phyloP scores from a whole-genome alignment of 2,888 invertebrate species.

The Ephialtes manifestator region DNA sequence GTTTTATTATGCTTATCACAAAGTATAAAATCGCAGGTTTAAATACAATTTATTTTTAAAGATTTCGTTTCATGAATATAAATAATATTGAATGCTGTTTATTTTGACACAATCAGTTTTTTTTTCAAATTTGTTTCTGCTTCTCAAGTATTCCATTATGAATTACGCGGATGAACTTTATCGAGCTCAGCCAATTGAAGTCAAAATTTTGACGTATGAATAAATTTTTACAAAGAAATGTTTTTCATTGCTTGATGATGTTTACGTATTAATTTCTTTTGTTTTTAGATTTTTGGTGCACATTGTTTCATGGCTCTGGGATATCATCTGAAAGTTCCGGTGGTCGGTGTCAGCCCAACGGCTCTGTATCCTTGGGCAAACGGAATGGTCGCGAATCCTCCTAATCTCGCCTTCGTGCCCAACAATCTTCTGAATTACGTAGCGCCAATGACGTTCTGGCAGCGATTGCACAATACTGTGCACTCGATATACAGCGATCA shows the following conservation, averaged over 20 bases:
- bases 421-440: slow-evolving; percentile 70
- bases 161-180: too few species aligned
- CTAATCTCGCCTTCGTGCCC: slow-evolving; percentile 76
- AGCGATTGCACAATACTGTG: slow-evolving; percentile 76
- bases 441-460: slow-evolving; percentile 75
- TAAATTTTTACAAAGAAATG: neutral
- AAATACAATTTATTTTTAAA: too few species aligned
- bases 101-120: too few species aligned
- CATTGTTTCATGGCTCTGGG: slow-evolving; percentile 79
- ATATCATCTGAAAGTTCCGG: slow-evolving; percentile 76
- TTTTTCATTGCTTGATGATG: neutral
- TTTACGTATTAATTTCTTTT: neutral
- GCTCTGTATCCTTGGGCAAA: slow-evolving; percentile 79
- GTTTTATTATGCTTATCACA: too few species aligned
- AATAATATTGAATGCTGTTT: too few species aligned
- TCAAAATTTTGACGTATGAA: neutral
- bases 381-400: slow-evolving; percentile 77
- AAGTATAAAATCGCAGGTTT: too few species aligned
- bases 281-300: slow-evolving; percentile 77
- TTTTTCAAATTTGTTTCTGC: too few species aligned
- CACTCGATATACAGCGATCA: slow-evolving; percentile 62
- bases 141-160: too few species aligned
- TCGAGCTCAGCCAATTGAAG: too few species aligned
- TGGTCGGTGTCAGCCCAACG: slow-evolving; percentile 76
- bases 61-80: too few species aligned